Base-by-base conservation (phyloP, 2,797 vertebrate genomes). In the Hafferia zeledoni region DNA sequence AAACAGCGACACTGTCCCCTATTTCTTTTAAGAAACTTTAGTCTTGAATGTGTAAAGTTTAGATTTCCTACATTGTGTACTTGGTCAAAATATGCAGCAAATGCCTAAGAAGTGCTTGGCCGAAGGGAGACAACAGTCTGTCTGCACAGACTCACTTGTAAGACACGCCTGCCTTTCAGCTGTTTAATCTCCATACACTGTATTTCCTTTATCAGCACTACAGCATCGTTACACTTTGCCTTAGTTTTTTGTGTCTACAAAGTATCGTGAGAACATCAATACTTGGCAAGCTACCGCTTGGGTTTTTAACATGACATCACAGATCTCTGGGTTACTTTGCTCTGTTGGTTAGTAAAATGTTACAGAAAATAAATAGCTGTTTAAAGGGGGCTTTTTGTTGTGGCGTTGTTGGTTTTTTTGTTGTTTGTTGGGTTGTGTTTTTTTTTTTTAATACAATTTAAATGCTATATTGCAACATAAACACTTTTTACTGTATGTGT, bases 181-280 rank as follows among this genome's bases (percentile, higher is more conserved):
- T 94, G 89, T 82, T 95, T 68, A 56, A 93, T 86, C 85, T 91
- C 77, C 77, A 60, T 65, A 91, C 55, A 10, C 69, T 92, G 69
- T 14, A 76, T 76, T 94, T 93, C 63, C 77, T 95, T 96, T 93
- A 97, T 83, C 87, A 79, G 91, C 61, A 59, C 37, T 43, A 71
- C 76, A 86, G 82, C 70, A 86, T 76, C 24, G 6, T 60, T 93
- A 55, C 87, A 67, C 89, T 88, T 90, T 64, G 89, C 52, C 84
- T 82, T 28, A 49, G 57, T 46, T 90, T 93, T 91, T 39, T 90
- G 79, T 83, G 93, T 64, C 87, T 90, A 65, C 33, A 76, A 71
- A 90, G 67, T 84, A 91, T 86, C 64, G 56, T 97, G 96, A 93
- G 95, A 96, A 96, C 87, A 80, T 82, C 91, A 94, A 74, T 53